Base-by-base conservation (phyloP, 2,113 vertebrate genomes). In the Phylloscopus trochilus region DNA sequence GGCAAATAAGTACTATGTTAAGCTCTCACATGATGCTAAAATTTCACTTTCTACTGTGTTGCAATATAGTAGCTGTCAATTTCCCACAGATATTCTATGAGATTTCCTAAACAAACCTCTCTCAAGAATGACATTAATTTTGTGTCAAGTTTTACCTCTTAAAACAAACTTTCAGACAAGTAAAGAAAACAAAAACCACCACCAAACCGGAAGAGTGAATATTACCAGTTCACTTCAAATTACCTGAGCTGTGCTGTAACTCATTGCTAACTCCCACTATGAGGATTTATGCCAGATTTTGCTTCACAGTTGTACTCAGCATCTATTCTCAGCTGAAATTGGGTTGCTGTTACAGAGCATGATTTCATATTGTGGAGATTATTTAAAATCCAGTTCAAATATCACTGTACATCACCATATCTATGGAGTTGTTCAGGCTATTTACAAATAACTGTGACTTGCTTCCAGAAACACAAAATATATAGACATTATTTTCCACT, bases 131-230 rank as follows among this genome's bases (percentile, higher is more conserved):
- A 73, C 10, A 63, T 41, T 24, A 17, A 49, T 58, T 80, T 91
- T 63, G 7, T 46, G 26, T 23, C 11, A n/a, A 46, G 26, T 44
- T 68, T 85, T 72, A 51, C 20, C 3, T 16, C 27, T 27, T 56
- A 77, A 72, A 73, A 75, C n/a, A 59, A n/a, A n/a, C 14, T 53
- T 86, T 80, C 17, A 37, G 8, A 13, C 6, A 43, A 41, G 19
- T 24, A 49, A 31, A 19, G 0, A 39, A 58, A 58, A 7, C 6
- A 27, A 52, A 55, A n/a, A 7, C 0, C 30, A 66, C 2, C 31
- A 22, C 21, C 15, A 66, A 15, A 28, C 3, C 8, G 4, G 17
- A 82, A 63, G 10, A 81, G 6, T 31, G 26, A 73, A 30, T 52
- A 31, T 43, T 79, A 41, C 6, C 3, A 22, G 3, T 55, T 68